A percentile compares a stretch with the other conserved stretches of the same genome.
Conservation (phyloP, 2,113 vertebrate genomes). For the Halcyon malimbica region DNA sequence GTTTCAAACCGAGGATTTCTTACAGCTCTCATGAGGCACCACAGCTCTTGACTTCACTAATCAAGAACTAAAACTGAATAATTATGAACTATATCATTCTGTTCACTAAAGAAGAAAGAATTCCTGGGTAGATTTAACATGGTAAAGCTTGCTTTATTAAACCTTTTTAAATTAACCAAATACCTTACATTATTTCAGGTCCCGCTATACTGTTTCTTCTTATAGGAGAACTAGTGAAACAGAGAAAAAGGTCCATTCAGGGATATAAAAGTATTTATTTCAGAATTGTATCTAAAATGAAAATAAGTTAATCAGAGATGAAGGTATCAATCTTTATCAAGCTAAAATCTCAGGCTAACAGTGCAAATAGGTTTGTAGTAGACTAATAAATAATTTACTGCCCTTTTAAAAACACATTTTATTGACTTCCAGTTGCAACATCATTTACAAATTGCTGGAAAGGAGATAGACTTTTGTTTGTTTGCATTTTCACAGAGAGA, state of each 20-base stretch:
- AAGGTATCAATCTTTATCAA: background rate
- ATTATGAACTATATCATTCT: background rate
- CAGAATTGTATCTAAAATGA: background rate
- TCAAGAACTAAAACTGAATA: slow-evolving; percentile 18
- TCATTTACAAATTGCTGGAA: background rate
- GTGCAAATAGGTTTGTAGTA: background rate
- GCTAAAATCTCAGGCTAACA: background rate
- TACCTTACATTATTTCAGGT: background rate
- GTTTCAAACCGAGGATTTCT: slow-evolving; percentile 6
- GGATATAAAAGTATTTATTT: background rate
- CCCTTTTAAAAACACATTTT: background rate
- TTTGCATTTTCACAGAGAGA: background rate
- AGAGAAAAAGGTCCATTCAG: background rate
- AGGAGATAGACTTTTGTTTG: background rate
- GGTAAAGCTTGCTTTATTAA: slow-evolving; percentile 26
- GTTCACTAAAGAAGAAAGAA: background rate
- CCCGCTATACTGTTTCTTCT: background rate
- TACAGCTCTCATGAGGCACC: background rate
- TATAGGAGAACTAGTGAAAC: background rate
- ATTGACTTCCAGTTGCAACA: background rate
- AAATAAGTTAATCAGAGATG: background rate
- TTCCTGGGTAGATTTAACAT: background rate
- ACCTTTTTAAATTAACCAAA: slow-evolving; percentile 30
- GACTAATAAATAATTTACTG: background rate
- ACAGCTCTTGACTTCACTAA: background rate